These are phyloP conservation scores for Archivesica marissinica DNA, from an alignment of 1,140 invertebrate species.

Conservation along the genomic window DNA sequence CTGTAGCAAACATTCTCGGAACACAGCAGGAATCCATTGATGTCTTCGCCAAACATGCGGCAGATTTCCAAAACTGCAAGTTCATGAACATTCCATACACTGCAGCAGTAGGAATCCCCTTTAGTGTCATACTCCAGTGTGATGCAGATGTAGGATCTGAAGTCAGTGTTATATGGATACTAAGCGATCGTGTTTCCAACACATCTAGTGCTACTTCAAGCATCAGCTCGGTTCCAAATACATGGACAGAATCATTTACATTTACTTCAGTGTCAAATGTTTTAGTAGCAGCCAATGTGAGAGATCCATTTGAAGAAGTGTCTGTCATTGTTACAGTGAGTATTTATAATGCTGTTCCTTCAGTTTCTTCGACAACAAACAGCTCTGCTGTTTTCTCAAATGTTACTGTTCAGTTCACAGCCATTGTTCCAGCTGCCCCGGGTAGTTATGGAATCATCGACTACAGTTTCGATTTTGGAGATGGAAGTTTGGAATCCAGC, in stretches of 20 bases:
- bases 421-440: constrained; percentile 1
- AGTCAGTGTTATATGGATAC: constrained; percentile 59
- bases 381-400: not conserved
- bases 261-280: constrained; percentile 5
- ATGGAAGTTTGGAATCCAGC: not conserved
- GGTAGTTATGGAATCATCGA: constrained; percentile 21
- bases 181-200: constrained; percentile 50
- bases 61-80: constrained; percentile 35
- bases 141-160: constrained; percentile 31
- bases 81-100: constrained; percentile 3
- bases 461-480: constrained; percentile 36
- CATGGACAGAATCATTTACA: not conserved
- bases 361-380: not conserved
- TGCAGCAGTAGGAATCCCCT: constrained; percentile 31
- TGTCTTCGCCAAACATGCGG: constrained; percentile 41
- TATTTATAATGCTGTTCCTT: constrained; percentile 46
- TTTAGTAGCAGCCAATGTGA: not conserved
- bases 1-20: constrained; percentile 5
- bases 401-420: not conserved
- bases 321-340: not conserved
- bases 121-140: constrained; percentile 22
- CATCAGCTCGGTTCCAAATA: not conserved
- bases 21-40: not conserved
- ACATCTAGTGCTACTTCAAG: not conserved
- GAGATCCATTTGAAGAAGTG: constrained; percentile 27